Evolutionary conservation across 2,113 vertebrate genomes (phyloP).

Genomic region (Psittacus erithacus): DNA sequence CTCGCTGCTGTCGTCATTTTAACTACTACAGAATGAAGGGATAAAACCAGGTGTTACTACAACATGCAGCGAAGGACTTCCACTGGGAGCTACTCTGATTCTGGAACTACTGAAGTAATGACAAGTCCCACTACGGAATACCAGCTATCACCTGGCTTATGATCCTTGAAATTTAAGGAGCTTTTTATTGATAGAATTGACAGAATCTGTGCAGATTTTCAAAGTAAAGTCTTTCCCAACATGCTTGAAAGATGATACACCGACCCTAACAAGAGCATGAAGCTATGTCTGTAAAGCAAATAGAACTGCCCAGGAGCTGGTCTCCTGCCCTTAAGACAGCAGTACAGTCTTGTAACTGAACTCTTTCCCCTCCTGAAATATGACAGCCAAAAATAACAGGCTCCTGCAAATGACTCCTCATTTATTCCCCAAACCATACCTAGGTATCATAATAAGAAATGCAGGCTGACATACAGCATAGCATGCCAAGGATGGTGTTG

Average conservation of each 20-base stretch:
- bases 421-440: background rate
- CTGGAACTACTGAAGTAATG: background rate
- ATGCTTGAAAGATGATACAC: background rate
- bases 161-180: background rate
- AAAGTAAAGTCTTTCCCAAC: background rate
- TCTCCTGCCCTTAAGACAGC: background rate
- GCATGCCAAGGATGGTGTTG: background rate
- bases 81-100: background rate
- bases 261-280: background rate
- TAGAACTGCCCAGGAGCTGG: background rate
- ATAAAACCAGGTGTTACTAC: background rate
- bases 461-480: background rate
- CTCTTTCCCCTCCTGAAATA: background rate
- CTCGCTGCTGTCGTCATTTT: constrained; percentile 97
- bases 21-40: background rate
- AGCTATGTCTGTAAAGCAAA: rapidly evolving
- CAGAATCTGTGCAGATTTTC: background rate
- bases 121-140: background rate
- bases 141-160: background rate
- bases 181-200: background rate
- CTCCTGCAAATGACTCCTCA: background rate
- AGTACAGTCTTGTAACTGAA: background rate
- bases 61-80: background rate
- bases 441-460: background rate
- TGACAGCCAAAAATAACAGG: background rate